phyloP scores from a whole-genome alignment of 1,140 invertebrate genomes.

The Drosophila navojoa region DNA sequence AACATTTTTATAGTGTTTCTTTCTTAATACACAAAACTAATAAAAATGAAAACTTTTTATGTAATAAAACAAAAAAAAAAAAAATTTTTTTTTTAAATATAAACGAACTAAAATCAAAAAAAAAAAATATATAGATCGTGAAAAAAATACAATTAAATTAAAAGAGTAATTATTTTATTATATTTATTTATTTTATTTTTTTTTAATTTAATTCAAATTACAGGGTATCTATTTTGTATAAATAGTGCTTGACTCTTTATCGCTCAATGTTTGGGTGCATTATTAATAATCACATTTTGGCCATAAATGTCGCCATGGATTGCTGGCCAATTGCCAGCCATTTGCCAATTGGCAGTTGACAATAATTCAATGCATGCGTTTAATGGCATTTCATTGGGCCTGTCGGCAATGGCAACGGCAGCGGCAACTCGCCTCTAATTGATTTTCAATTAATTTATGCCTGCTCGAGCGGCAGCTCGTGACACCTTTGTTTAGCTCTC shows the following conservation, averaged over 20 bases:
- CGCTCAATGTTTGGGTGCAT: slow-evolving; percentile 13
- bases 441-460: slow-evolving; percentile 80
- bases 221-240: background rate
- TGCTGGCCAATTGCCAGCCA: slow-evolving; percentile 47
- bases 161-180: too few species aligned
- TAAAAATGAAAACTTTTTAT: too few species aligned
- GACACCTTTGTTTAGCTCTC: slow-evolving; percentile 68
- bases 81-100: too few species aligned
- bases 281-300: slow-evolving; percentile 51
- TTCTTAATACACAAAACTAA: too few species aligned
- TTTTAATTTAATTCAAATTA: too few species aligned
- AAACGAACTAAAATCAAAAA: too few species aligned
- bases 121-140: too few species aligned
- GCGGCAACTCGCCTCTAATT: slow-evolving; percentile 56
- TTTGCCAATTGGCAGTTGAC: slow-evolving; percentile 57
- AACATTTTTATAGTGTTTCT: too few species aligned
- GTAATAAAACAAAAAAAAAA: too few species aligned
- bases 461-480: slow-evolving; percentile 60
- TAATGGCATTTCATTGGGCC: slow-evolving; percentile 43
- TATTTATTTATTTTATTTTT: too few species aligned
- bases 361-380: slow-evolving; percentile 53
- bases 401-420: slow-evolving; percentile 16
- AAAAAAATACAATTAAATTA: too few species aligned
- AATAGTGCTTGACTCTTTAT: background rate
- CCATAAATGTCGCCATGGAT: slow-evolving; percentile 51